Percentiles rank a stretch among this genome's conserved stretches.
Evolutionary conservation across 1,140 invertebrate genomes (phyloP).

Genomic region (Epicauta chinensis): DNA sequence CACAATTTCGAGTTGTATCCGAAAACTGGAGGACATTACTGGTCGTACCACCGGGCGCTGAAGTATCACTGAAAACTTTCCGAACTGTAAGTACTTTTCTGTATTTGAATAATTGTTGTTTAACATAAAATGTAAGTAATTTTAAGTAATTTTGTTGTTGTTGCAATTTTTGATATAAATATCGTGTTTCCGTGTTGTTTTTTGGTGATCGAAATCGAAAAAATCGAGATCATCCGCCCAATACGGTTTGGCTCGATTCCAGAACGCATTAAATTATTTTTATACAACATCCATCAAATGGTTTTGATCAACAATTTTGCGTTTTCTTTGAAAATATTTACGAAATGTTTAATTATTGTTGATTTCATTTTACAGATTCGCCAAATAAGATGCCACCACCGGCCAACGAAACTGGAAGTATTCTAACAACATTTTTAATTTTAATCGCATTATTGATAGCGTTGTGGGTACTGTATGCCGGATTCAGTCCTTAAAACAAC

Average conservation of each 20-base stretch:
- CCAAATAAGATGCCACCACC: conserved; percentile 21
- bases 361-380: background rate
- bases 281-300: conserved; percentile 3
- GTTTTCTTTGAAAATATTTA: background rate
- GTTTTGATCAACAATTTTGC: no score
- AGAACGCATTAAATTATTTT: conserved; percentile 11
- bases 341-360: background rate
- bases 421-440: conserved; percentile 23
- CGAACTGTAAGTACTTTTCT: no score
- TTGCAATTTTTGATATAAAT: no score
- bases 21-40: conserved; percentile 6
- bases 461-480: conserved; percentile 25
- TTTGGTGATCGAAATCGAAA: background rate
- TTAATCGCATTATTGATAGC: conserved; percentile 21
- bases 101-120: no score
- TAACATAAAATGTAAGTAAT: no score
- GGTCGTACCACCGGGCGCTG: no score
- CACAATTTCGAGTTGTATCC: background rate
- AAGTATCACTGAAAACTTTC: no score
- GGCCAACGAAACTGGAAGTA: conserved; percentile 16
- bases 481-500: conserved; percentile 1
- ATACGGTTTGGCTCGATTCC: conserved; percentile 2
- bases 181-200: no score
- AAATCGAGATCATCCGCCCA: conserved; percentile 3
- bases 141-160: no score